Percentiles rank a stretch among this genome's conserved stretches.
Evolutionary conservation across 1,140 invertebrate species (phyloP).

Genomic region (Drosophila pruinosa): DNA sequence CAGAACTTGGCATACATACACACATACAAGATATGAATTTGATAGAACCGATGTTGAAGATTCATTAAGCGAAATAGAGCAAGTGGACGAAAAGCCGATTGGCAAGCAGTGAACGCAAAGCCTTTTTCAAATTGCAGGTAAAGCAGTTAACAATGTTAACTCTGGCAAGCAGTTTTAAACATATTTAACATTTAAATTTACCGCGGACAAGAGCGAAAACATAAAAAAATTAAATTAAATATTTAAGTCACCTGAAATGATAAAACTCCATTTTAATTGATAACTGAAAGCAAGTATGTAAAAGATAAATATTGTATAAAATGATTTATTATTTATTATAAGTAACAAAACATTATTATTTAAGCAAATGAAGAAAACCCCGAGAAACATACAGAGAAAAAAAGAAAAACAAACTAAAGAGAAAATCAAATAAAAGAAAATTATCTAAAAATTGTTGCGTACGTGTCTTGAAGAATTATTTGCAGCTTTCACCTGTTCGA

Average conservation of each 20-base stretch:
- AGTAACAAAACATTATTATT: conserved; percentile 58
- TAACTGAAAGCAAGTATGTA: conserved; percentile 45
- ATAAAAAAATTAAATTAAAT: conserved; percentile 41
- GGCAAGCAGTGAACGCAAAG: conserved; percentile 59
- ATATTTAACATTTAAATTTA: conserved; percentile 57
- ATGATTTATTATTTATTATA: conserved; percentile 78
- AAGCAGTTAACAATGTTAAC: conserved; percentile 75
- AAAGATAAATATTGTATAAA: conserved; percentile 76
- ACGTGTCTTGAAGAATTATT: no score
- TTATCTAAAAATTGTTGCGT: conserved; percentile 44
- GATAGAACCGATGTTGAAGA: conserved; percentile 6
- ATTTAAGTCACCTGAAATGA: conserved; percentile 54
- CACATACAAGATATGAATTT: conserved; percentile 5
- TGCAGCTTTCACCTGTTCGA: no score
- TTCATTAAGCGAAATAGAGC: no score
- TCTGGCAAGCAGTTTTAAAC: conserved; percentile 73
- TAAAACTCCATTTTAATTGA: conserved; percentile 47
- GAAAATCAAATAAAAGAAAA: conserved; percentile 74
- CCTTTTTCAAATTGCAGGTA: conserved; percentile 72
- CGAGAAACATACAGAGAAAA: conserved; percentile 51
- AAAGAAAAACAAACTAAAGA: conserved; percentile 58
- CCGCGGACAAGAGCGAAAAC: conserved; percentile 47
- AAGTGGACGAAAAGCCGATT: conserved; percentile 18
- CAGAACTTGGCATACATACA: conserved; percentile 19
- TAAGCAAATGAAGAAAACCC: conserved; percentile 60